Base-by-base conservation (phyloP, 1,140 invertebrate species). In the Sycophaga agraensis region DNA sequence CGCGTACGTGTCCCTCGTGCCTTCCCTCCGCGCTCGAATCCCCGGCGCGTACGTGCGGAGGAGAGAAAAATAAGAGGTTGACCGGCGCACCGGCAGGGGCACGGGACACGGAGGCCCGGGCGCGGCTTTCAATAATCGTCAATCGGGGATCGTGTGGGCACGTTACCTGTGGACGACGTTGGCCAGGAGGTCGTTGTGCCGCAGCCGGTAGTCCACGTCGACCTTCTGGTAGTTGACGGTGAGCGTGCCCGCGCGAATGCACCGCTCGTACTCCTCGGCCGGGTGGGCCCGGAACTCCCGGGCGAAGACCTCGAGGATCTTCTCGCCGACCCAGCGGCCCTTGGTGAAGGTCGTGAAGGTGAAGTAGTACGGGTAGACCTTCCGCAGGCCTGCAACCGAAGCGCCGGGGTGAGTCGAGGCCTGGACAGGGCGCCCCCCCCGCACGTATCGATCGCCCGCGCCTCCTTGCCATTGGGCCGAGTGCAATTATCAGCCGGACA, bases 351-450 rank as follows among this genome's bases (percentile, higher is more conserved):
- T 96, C 45, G 92, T 94, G 81, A 98, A 99, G 12, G 92, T 96
- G 81, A 95, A 98, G 79, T 96, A 96, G 82, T 99, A 99, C 0
- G 97, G 97, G 78, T 97, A 96, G 0, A 99, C 96, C 85, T 99
- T 98, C 58, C 97, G 86, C 54, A 99, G 85, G 67, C 95, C 96
- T 97, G 83, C 34, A 81, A 79, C 76, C 14, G 11, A n/a, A n/a
- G n/a, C n/a, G n/a, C n/a, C n/a, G n/a, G n/a, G n/a, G n/a, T n/a
- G n/a, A n/a, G n/a, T n/a, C n/a, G n/a, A n/a, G n/a, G n/a, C n/a
- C n/a, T n/a, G n/a, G n/a, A n/a, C n/a, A n/a, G n/a, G n/a, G n/a
- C n/a, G n/a, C n/a, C n/a, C n/a, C n/a, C n/a, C n/a, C n/a, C n/a
- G n/a, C n/a, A n/a, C n/a, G n/a, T n/a, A n/a, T n/a, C n/a, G n/a